phyloP scores from a whole-genome alignment of 1,140 invertebrate species.

The Triops cancriformis region DNA sequence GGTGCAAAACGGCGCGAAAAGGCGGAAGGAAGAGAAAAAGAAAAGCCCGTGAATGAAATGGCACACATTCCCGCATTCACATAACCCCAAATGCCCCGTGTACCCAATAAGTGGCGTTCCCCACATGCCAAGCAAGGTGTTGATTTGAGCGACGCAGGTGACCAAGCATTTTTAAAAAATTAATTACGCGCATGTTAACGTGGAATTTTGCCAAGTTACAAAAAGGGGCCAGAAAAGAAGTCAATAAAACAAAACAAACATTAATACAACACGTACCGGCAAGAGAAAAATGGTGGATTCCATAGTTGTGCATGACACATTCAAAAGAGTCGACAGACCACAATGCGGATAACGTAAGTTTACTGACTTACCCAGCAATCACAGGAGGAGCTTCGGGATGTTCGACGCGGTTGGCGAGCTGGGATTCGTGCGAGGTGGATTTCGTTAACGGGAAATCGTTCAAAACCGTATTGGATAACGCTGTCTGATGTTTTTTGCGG shows the following conservation, averaged over 20 bases:
- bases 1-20: neutral
- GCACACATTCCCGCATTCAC: neutral
- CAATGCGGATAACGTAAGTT: constrained; percentile 29
- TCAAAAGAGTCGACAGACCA: constrained; percentile 24
- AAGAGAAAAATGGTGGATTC: neutral
- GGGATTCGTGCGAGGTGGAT: constrained; percentile 85
- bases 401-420: constrained; percentile 56
- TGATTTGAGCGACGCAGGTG: too few species aligned
- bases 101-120: neutral
- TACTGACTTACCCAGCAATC: constrained; percentile 34
- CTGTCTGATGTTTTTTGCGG: constrained; percentile 53
- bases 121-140: neutral
- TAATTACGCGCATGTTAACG: neutral
- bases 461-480: constrained; percentile 36
- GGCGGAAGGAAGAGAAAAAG: constrained; percentile 1
- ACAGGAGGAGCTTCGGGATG: constrained; percentile 23
- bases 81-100: neutral
- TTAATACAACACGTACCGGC: neutral
- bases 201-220: neutral
- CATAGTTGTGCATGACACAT: constrained; percentile 18
- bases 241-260: constrained; percentile 1
- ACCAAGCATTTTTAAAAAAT: too few species aligned
- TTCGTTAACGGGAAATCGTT: constrained; percentile 65
- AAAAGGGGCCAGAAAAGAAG: neutral
- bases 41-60: neutral